Evolutionary conservation across 2,113 vertebrate genomes (phyloP).

Genomic region (Sciurus niger): DNA sequence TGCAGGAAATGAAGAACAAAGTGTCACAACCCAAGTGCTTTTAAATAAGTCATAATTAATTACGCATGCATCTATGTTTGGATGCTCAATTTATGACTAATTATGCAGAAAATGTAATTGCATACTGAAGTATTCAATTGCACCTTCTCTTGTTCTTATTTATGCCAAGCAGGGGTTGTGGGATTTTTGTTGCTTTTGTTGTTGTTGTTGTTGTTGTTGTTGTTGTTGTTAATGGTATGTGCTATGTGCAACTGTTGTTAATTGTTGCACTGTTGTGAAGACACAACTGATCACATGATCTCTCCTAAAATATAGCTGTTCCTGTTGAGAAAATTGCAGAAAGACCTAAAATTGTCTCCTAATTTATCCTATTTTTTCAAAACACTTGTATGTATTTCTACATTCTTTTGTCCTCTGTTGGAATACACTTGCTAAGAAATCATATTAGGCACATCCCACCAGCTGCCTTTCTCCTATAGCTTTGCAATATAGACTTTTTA

Average conservation of each 20-base stretch:
- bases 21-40: constrained; percentile 78
- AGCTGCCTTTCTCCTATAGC: constrained; percentile 55
- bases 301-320: constrained; percentile 50
- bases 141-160: constrained; percentile 47
- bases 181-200: background rate
- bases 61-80: constrained; percentile 78
- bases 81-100: constrained; percentile 84
- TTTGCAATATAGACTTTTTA: constrained; percentile 74
- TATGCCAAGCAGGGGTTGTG: constrained; percentile 24
- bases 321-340: constrained; percentile 61
- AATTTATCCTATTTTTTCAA: constrained; percentile 42
- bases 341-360: constrained; percentile 55
- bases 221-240: constrained; percentile 24
- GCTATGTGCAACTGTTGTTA: constrained; percentile 68
- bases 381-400: background rate
- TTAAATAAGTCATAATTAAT: constrained; percentile 85
- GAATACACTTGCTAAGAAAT: constrained; percentile 72
- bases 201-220: background rate
- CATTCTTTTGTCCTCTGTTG: constrained; percentile 56
- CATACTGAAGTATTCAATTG: constrained; percentile 54
- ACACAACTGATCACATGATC: constrained; percentile 53
- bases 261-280: constrained; percentile 65
- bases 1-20: constrained; percentile 82
- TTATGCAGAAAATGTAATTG: constrained; percentile 81
- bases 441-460: constrained; percentile 24